Conservation (phyloP, 53 echinoderm and acorn worm species). For the Astropecten irregularis region DNA sequence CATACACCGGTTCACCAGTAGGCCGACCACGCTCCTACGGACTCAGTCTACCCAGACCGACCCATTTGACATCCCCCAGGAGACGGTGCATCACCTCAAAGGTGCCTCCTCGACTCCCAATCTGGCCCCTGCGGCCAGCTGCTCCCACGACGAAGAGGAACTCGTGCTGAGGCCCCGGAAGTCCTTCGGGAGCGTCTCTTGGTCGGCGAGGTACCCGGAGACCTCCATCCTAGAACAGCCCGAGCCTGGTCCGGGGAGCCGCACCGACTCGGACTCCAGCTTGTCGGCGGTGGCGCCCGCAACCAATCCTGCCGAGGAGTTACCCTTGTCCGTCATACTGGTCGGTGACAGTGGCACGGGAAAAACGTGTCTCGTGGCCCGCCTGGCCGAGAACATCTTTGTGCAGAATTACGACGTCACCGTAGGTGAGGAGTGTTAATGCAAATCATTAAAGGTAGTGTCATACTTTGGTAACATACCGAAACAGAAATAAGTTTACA, state of each 20-base stretch:
- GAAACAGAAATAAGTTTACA: too few relatives aligned
- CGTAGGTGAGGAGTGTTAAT: conserved; percentile 65
- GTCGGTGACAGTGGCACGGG: conserved; percentile 86
- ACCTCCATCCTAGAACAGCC: background rate
- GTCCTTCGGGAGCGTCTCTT: background rate
- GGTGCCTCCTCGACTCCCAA: background rate
- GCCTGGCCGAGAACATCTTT: conserved; percentile 70
- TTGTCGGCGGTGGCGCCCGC: background rate
- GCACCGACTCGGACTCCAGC: background rate
- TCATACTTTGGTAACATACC: too few relatives aligned
- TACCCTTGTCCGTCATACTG: conserved; percentile 76
- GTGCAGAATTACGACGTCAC: conserved; percentile 63
- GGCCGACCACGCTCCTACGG: background rate
- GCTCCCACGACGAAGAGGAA: background rate
- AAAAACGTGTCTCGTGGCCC: conserved; percentile 77
- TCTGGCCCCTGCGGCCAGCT: background rate
- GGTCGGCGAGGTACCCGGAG: conserved; percentile 9
- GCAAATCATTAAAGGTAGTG: too few relatives aligned
- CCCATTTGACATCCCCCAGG: background rate
- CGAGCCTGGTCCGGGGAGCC: background rate
- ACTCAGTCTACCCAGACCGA: conserved; percentile 48
- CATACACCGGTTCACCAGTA: background rate
- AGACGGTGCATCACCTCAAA: background rate
- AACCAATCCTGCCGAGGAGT: conserved; percentile 22
- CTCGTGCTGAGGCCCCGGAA: background rate